Evolutionary conservation across 2,113 vertebrate species (phyloP).

Genomic region (Platichthys stellatus): DNA sequence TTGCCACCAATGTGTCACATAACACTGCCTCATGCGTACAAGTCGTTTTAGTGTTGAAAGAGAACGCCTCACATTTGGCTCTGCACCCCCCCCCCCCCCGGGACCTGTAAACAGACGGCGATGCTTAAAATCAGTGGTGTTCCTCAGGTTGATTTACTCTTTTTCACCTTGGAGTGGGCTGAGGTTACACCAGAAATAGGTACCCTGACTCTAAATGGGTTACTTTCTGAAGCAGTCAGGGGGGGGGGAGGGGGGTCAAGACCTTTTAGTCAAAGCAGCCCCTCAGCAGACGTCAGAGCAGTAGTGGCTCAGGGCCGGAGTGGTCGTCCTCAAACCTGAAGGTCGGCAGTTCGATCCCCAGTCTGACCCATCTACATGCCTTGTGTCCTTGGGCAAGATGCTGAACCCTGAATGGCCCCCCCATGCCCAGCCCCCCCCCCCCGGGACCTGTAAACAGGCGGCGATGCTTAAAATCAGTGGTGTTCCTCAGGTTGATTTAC

Average conservation of each 20-base stretch:
- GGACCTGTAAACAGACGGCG: no score
- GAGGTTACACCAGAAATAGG: slow-evolving; percentile 39
- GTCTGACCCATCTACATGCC: no score
- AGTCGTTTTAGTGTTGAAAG: background rate
- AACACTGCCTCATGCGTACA: background rate
- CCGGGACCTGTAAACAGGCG: no score
- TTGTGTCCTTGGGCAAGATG: no score
- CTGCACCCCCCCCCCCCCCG: no score
- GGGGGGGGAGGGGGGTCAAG: slow-evolving; percentile 15
- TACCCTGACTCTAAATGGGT: slow-evolving; percentile 11
- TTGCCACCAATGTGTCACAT: background rate
- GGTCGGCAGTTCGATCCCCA: no score
- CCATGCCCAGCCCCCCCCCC: no score
- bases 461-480: background rate
- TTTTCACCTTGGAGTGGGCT: slow-evolving; percentile 7
- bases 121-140: background rate
- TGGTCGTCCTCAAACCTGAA: no score
- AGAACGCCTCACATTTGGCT: no score
- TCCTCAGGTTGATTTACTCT: slow-evolving; percentile 1
- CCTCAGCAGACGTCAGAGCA: slow-evolving; percentile 22
- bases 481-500: background rate
- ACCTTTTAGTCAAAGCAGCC: slow-evolving; percentile 39
- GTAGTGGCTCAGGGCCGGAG: background rate
- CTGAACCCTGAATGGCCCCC: no score
- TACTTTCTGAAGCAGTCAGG: slow-evolving; percentile 40